phyloP scores from a whole-genome alignment of 1,140 invertebrate genomes.

The Drosophila orena region DNA sequence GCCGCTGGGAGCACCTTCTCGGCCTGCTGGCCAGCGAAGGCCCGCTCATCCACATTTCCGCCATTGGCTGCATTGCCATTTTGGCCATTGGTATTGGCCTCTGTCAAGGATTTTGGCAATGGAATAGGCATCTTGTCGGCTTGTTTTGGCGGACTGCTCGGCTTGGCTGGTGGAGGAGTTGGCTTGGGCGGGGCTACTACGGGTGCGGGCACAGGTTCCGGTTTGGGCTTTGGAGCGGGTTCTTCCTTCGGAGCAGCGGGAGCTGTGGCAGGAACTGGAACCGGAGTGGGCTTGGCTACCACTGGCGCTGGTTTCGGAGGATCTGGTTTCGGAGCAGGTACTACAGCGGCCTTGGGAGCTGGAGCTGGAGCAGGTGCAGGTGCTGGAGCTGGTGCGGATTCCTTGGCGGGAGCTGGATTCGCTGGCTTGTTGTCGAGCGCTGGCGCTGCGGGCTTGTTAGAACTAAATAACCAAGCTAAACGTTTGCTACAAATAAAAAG shows the following conservation, averaged over 20 bases:
- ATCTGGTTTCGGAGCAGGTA: conserved; percentile 19
- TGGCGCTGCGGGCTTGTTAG: conserved; percentile 63
- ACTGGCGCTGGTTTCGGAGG: conserved; percentile 35
- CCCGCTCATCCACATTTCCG: conserved; percentile 48
- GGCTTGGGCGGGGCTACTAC: conserved; percentile 39
- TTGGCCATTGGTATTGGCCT: conserved; percentile 61
- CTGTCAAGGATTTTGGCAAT: conserved; percentile 63
- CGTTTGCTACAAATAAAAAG: conserved; percentile 73
- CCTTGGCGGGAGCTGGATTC: conserved; percentile 35
- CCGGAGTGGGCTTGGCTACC: conserved; percentile 34
- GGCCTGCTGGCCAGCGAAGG: conserved; percentile 43
- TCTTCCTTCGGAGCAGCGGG: conserved; percentile 33
- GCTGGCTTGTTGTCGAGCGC: conserved; percentile 74
- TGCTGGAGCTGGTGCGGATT: conserved; percentile 44
- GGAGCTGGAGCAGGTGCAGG: conserved; percentile 32
- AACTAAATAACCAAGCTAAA: conserved; percentile 78
- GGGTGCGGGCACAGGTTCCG: conserved; percentile 22
- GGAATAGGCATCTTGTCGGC: conserved; percentile 73
- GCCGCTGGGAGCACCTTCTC: conserved; percentile 50
- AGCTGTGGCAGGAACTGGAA: conserved; percentile 20
- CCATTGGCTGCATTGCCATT: conserved; percentile 37
- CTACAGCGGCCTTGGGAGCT: conserved; percentile 5
- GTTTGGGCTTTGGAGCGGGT: conserved; percentile 28
- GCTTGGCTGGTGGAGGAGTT: conserved; percentile 22
- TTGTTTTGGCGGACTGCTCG: conserved; percentile 49